These are phyloP conservation scores for Deilephila elpenor DNA, from an alignment of 2,888 invertebrate species.

Conservation along the genomic window DNA sequence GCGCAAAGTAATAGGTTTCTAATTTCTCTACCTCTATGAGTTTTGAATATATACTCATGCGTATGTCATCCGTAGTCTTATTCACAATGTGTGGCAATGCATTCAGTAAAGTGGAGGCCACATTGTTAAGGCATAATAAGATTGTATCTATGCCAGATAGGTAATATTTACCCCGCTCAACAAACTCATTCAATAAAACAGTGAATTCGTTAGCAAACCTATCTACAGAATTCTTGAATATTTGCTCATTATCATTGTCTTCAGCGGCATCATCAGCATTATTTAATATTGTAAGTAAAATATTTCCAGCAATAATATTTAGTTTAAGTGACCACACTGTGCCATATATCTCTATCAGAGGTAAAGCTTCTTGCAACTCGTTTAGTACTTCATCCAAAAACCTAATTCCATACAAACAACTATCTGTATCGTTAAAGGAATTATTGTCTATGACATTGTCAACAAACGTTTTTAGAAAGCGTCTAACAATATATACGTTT, in stretches of 20 bases:
- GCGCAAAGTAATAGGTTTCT: constrained; percentile 47
- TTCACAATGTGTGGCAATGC: not conserved
- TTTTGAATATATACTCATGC: constrained; percentile 31
- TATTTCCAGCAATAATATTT: constrained; percentile 41
- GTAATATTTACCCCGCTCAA: constrained; percentile 37
- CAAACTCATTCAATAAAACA: constrained; percentile 42
- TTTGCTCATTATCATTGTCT: not conserved
- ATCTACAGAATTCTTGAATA: constrained; percentile 34
- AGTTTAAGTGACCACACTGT: constrained; percentile 51
- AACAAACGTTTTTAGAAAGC: constrained; percentile 42
- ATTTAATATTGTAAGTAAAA: not conserved
- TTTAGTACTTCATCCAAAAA: constrained; percentile 46
- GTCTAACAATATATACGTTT: constrained; percentile 38
- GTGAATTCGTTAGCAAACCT: constrained; percentile 47
- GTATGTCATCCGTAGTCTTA: constrained; percentile 27
- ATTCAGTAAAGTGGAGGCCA: not conserved
- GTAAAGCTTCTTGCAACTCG: constrained; percentile 39
- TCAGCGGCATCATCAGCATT: not conserved
- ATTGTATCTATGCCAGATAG: not conserved
- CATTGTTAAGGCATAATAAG: not conserved
- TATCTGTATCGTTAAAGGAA: not conserved
- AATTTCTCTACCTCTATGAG: constrained; percentile 30
- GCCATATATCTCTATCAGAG: constrained; percentile 46
- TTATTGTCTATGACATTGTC: constrained; percentile 38
- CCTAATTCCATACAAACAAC: constrained; percentile 35